Evolutionary conservation across 1,140 invertebrate species (phyloP).

Genomic region (Camponotus vicinus): DNA sequence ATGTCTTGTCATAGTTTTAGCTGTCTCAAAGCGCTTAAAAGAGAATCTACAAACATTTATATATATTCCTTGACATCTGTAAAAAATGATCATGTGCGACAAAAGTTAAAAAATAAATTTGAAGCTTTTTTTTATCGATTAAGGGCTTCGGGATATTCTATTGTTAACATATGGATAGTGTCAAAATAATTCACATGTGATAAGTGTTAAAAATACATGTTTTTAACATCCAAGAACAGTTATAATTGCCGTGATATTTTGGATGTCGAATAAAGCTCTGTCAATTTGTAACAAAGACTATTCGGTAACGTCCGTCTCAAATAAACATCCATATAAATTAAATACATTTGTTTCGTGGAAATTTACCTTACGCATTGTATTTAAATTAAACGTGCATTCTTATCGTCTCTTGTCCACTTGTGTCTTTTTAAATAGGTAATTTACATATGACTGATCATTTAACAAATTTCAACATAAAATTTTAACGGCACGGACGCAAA

Average conservation of each 20-base stretch:
- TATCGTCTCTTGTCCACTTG: slow-evolving; percentile 36
- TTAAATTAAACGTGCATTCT: slow-evolving; percentile 28
- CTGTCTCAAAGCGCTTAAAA: too few species aligned
- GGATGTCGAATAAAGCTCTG: neutral
- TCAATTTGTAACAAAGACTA: neutral
- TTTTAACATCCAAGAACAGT: too few species aligned
- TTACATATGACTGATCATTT: slow-evolving; percentile 36
- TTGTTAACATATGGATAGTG: too few species aligned
- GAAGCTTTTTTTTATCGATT: too few species aligned
- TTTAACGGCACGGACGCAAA: slow-evolving; percentile 44
- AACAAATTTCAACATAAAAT: slow-evolving; percentile 49
- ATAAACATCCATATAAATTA: slow-evolving; percentile 41
- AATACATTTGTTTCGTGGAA: slow-evolving; percentile 18
- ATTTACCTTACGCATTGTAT: slow-evolving; percentile 31
- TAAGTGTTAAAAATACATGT: neutral
- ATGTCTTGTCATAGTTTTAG: too few species aligned
- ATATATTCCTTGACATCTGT: too few species aligned
- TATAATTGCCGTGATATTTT: neutral
- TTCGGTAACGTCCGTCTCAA: neutral
- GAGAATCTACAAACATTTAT: too few species aligned
- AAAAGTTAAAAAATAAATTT: too few species aligned
- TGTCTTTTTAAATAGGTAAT: slow-evolving; percentile 34
- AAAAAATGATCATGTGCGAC: too few species aligned
- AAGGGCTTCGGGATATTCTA: too few species aligned
- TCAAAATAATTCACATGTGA: too few species aligned